A percentile compares a stretch with the other conserved stretches of the same genome.
Conservation (phyloP, 2,888 invertebrate species). For the Eretmocerus hayati region DNA sequence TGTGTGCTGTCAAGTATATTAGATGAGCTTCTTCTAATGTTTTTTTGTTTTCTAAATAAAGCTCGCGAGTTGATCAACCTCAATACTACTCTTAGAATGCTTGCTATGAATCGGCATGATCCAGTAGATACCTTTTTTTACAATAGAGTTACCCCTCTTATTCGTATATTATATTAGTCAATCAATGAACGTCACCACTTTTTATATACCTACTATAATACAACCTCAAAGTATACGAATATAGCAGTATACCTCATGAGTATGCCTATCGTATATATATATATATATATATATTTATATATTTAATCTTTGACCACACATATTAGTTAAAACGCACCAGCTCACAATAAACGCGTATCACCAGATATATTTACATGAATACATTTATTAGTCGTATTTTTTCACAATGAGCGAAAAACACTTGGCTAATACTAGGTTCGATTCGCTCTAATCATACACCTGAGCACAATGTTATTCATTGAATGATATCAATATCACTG, state of each 20-base stretch:
- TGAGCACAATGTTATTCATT: slow-evolving; percentile 14
- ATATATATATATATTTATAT: slow-evolving; percentile 1
- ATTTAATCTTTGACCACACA: slow-evolving; percentile 21
- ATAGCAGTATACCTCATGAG: slow-evolving; percentile 22
- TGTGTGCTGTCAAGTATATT: slow-evolving; percentile 19
- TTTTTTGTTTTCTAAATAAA: slow-evolving; percentile 11
- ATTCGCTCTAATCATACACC: slow-evolving; percentile 17
- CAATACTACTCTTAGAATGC: slow-evolving; percentile 36
- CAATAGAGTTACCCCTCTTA: slow-evolving; percentile 19
- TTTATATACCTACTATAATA: slow-evolving; percentile 21
- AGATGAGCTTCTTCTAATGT: slow-evolving; percentile 16
- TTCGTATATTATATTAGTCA: slow-evolving; percentile 17
- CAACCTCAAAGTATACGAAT: slow-evolving; percentile 23
- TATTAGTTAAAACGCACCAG: slow-evolving; percentile 22
- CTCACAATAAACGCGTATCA: slow-evolving; percentile 18
- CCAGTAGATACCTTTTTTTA: slow-evolving; percentile 38
- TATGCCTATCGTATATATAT: slow-evolving; percentile 15
- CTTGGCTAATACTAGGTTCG: slow-evolving; percentile 12
- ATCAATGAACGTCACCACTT: slow-evolving; percentile 15
- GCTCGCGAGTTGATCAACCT: slow-evolving; percentile 24
- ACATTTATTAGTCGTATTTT: too few species aligned
- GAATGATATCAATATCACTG: slow-evolving; percentile 1
- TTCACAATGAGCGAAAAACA: slow-evolving; percentile 16
- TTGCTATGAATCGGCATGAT: slow-evolving; percentile 45
- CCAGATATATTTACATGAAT: slow-evolving; percentile 11